phyloP scores from a whole-genome alignment of 2,888 invertebrate species.

The Rhagonycha fulva region DNA sequence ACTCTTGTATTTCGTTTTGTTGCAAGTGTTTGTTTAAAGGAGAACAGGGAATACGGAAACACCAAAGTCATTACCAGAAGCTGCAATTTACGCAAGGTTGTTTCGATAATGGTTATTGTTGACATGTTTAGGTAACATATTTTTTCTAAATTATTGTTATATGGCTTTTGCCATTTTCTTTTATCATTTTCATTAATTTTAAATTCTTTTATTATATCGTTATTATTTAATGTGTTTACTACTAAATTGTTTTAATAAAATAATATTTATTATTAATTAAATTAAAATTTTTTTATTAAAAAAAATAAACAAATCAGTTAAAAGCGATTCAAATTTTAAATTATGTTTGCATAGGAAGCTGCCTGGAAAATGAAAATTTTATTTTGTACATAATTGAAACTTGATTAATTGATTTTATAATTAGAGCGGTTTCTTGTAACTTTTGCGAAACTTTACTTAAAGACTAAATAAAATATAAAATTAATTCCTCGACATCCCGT shows the following conservation, averaged over 20 bases:
- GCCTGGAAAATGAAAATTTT: not conserved
- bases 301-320: not conserved
- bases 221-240: not conserved
- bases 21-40: conserved; percentile 15
- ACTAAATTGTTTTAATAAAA: not conserved
- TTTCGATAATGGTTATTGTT: conserved; percentile 41
- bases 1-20: not conserved
- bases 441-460: not conserved
- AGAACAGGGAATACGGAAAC: conserved; percentile 27
- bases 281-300: not conserved
- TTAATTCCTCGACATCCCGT: not conserved
- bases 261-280: too few species aligned
- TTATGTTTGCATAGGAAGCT: not conserved
- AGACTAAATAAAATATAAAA: not conserved
- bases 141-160: conserved; percentile 29
- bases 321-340: not conserved
- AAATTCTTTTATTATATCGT: not conserved
- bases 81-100: conserved; percentile 39
- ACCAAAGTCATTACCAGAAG: conserved; percentile 38
- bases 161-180: not conserved
- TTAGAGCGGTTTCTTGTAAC: not conserved
- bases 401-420: not conserved
- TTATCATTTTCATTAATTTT: not conserved
- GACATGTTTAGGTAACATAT: conserved; percentile 41
- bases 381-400: not conserved